Percentiles rank a stretch among this genome's conserved stretches.
These are phyloP conservation scores for Calidris pygmaea DNA, from an alignment of 2,113 vertebrate genomes.

Conservation along the genomic window DNA sequence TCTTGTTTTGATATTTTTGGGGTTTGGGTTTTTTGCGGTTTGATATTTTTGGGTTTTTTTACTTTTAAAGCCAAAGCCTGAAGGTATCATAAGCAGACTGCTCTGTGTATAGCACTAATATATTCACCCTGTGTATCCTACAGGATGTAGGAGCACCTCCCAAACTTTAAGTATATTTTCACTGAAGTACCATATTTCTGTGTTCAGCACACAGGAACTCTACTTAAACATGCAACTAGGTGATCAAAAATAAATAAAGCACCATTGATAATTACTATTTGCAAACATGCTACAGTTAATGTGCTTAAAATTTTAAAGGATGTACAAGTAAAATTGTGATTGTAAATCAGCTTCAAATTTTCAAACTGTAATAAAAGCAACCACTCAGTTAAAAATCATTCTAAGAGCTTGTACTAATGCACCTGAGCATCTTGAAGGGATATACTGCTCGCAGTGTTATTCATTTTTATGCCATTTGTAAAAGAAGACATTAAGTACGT, in stretches of 20 bases:
- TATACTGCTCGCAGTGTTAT: not conserved
- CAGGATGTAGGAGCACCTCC: not conserved
- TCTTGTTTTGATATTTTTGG: not conserved
- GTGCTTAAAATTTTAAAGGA: not conserved
- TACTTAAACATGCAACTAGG: not conserved
- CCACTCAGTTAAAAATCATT: not conserved
- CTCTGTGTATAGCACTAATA: not conserved
- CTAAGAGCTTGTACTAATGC: not conserved
- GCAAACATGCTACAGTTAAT: not conserved
- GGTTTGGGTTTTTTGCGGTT: not conserved
- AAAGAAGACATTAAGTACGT: not conserved
- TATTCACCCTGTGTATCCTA: not conserved
- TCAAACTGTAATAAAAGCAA: slow-evolving; percentile 9
- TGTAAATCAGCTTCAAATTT: not conserved
- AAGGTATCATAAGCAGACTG: not conserved
- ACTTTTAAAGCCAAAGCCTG: not conserved
- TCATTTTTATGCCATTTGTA: not conserved
- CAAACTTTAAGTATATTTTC: not conserved
- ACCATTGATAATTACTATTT: not conserved
- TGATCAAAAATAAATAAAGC: not conserved
- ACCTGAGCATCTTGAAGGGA: not conserved
- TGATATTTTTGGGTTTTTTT: not conserved
- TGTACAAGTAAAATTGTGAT: not conserved
- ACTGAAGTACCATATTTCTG: not conserved
- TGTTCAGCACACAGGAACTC: not conserved